Percentiles rank a stretch among this genome's conserved stretches.
These are phyloP conservation scores for Chrysochloris asiatica DNA, from an alignment of 2,113 vertebrate species.

Conservation along the genomic window DNA sequence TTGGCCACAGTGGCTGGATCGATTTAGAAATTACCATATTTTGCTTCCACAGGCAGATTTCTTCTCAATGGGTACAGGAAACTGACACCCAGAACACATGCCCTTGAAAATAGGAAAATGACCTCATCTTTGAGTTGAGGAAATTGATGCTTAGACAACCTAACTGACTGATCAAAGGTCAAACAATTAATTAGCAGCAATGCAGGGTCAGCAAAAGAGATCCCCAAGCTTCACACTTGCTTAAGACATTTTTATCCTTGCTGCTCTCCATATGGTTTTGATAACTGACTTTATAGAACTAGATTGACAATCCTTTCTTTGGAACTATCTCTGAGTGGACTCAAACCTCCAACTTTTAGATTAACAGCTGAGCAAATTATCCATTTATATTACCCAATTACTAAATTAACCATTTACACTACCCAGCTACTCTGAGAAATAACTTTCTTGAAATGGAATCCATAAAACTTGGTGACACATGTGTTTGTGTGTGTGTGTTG, in stretches of 20 bases:
- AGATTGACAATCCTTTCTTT: not conserved
- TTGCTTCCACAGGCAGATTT: no score
- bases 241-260: not conserved
- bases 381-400: no score
- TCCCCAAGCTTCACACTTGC: not conserved
- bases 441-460: not conserved
- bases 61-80: no score
- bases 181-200: not conserved
- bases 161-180: constrained; percentile 8
- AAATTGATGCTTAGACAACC: constrained; percentile 38
- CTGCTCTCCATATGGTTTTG: not conserved
- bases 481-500: fast-evolving
- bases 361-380: not conserved
- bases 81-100: no score
- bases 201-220: not conserved
- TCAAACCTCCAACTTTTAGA: not conserved
- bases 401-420: no score
- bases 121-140: constrained; percentile 9
- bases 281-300: not conserved
- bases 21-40: no score
- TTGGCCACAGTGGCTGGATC: no score
- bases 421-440: not conserved
- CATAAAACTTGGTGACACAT: not conserved
- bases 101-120: constrained; percentile 29
- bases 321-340: not conserved